phyloP scores from a whole-genome alignment of 2,888 invertebrate species.

The Diaperis boleti region DNA sequence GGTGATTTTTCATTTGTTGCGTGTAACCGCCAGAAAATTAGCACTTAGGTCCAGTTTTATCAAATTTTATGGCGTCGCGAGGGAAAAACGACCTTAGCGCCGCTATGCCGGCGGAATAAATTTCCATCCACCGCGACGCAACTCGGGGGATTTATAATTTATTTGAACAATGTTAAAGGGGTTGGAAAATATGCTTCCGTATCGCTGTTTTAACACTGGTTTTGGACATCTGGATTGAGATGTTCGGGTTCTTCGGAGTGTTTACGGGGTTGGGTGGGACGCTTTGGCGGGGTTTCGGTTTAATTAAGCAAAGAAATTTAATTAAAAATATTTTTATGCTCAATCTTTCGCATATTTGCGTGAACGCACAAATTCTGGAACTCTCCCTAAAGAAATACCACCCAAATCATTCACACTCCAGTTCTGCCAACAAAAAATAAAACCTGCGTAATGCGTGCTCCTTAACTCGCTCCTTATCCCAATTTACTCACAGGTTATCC shows the following conservation, averaged over 20 bases:
- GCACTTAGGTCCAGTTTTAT: conserved; percentile 62
- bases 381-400: too few species aligned
- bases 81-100: conserved; percentile 30
- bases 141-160: conserved; percentile 50
- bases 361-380: too few species aligned
- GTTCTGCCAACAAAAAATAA: conserved; percentile 15
- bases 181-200: conserved; percentile 50
- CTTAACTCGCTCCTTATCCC: conserved; percentile 48
- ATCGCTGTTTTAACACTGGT: conserved; percentile 33
- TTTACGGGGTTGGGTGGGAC: too few species aligned
- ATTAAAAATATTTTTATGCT: too few species aligned
- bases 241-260: neutral
- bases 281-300: too few species aligned
- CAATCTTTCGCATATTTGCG: too few species aligned
- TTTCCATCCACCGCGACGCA: conserved; percentile 2
- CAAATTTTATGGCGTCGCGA: conserved; percentile 37
- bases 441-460: conserved; percentile 20
- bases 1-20: conserved; percentile 60
- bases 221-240: conserved; percentile 26
- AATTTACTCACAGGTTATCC: conserved; percentile 56
- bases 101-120: neutral
- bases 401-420: too few species aligned
- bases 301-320: too few species aligned
- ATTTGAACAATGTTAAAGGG: conserved; percentile 59
- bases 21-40: conserved; percentile 62